Base-by-base conservation (phyloP, 2,888 invertebrate genomes). In the Melitaea athalia region DNA sequence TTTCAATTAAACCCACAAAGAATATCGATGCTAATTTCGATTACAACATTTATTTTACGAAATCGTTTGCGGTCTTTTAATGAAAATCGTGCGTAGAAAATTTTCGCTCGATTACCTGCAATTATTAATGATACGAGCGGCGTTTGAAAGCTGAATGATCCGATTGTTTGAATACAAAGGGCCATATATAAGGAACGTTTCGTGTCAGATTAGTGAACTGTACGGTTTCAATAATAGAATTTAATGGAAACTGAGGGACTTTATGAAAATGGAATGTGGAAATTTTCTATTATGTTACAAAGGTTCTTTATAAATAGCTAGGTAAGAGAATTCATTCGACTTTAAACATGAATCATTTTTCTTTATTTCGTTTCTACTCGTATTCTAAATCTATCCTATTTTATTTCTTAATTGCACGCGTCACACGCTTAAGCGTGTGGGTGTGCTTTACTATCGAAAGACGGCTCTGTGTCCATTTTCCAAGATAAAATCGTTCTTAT, bases 21-120 rank as follows among this genome's bases (percentile, higher is more conserved):
- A 59, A 59, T 50, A 14, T 42, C 50, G 11, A 59, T 52, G 59
- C 52, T 68, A 53, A 63, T 55, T 62, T 49, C 57, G 59, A 52
- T 61, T 68, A n/a, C 47, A 38, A 49, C n/a, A 57, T 64, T 66
- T 63, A 70, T 69, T 63, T 63, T 55, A 60, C 43, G 55, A 53
- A 69, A 63, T 59, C 60, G 55, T 53, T 60, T 66, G 47, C 42
- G 43, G 33, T 50, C 59, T 80, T 86, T 86, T 86, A 87, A 88
- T 88, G 87, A 87, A 87, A 88, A 86, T 87, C 87, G 87, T 88
- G 88, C 86, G 84, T 84, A 84, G 87, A 88, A 87, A 86, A 80
- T 85, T 86, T 81, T 78, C 80, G 79, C 75, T 80, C 83, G 82
- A 84, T 86, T 86, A 84, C 85, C 82, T 79, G 75, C 76, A 72